Conservation (phyloP, 2,888 invertebrate species). For the Gymnocheta viridis region DNA sequence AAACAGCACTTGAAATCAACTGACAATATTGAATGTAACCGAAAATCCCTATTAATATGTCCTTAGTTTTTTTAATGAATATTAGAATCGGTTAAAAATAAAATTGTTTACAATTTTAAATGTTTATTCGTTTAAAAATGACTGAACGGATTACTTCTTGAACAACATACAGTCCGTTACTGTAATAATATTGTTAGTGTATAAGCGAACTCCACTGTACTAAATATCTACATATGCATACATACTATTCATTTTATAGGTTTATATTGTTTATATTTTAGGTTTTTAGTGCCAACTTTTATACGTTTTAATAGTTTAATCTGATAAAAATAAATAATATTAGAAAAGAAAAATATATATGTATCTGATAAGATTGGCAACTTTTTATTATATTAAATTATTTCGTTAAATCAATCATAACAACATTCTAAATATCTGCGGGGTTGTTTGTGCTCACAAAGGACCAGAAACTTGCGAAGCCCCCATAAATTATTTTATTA, state of each 20-base stretch:
- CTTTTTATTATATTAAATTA: conserved; percentile 19
- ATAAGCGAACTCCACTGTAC: no score
- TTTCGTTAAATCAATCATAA: conserved; percentile 14
- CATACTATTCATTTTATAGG: not conserved
- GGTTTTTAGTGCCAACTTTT: conserved; percentile 1
- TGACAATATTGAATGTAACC: no score
- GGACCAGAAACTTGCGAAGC: not conserved
- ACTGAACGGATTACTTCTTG: no score
- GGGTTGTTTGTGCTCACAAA: not conserved
- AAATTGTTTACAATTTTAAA: no score
- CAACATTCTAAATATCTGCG: not conserved
- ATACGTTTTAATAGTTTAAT: conserved; percentile 37
- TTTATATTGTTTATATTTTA: conserved; percentile 4
- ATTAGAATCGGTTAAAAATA: no score
- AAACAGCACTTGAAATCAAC: no score
- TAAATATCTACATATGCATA: not conserved
- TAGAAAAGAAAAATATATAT: not conserved
- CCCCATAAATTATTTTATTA: not conserved
- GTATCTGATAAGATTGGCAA: conserved; percentile 40
- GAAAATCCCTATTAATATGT: no score
- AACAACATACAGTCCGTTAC: no score
- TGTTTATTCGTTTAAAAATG: no score
- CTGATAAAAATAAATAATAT: conserved; percentile 24
- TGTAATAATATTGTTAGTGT: no score
- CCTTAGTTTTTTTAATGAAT: no score